Percentiles rank a stretch among this genome's conserved stretches.
Evolutionary conservation across 1,140 invertebrate genomes (phyloP).

Genomic region (Sitophilus oryzae): DNA sequence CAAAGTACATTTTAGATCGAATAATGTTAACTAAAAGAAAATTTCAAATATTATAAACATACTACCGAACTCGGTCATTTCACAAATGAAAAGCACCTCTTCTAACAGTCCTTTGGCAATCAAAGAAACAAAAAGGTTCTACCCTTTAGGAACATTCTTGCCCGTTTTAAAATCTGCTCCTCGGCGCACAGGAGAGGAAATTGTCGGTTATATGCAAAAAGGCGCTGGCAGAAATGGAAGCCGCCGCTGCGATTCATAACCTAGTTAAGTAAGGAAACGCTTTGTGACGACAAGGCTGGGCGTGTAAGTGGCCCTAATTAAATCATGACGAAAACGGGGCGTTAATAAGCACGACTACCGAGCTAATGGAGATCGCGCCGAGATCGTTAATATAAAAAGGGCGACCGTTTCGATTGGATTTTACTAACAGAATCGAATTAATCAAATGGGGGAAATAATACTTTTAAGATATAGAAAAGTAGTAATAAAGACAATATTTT

Average conservation of each 20-base stretch:
- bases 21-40: too few species aligned
- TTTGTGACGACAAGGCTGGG: constrained; percentile 13
- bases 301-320: constrained; percentile 27
- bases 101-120: neutral
- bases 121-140: neutral
- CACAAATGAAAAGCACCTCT: too few species aligned
- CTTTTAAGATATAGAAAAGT: too few species aligned
- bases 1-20: too few species aligned
- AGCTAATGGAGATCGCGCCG: constrained; percentile 22
- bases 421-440: too few species aligned
- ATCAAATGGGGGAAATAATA: too few species aligned
- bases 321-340: constrained; percentile 19
- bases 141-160: neutral
- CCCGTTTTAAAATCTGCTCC: neutral
- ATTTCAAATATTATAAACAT: too few species aligned
- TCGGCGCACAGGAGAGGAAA: neutral
- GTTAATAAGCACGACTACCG: constrained; percentile 21
- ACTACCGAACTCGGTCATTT: too few species aligned
- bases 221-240: neutral
- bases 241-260: constrained; percentile 4
- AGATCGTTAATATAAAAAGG: too few species aligned
- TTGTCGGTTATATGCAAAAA: constrained; percentile 4
- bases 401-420: neutral
- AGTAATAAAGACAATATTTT: too few species aligned
- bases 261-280: constrained; percentile 8